Evolutionary conservation across 2,888 invertebrate genomes (phyloP).

Genomic region (Apeira syringaria): DNA sequence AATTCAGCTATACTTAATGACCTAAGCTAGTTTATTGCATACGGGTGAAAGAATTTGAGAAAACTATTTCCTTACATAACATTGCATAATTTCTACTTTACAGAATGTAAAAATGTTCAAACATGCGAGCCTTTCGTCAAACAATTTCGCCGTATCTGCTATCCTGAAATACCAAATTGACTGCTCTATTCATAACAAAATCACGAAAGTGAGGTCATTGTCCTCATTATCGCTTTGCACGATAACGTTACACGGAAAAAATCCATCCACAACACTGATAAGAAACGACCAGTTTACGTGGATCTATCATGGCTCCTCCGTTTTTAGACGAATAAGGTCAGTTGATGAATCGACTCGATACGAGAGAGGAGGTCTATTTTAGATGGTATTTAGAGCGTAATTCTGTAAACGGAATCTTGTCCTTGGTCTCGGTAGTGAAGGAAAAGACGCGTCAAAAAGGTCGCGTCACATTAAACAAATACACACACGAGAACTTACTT

Average conservation of each 20-base stretch:
- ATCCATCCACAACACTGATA: slow-evolving; percentile 64
- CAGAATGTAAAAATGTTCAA: slow-evolving; percentile 16
- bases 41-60: slow-evolving; percentile 9
- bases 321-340: slow-evolving; percentile 26
- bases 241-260: slow-evolving; percentile 77
- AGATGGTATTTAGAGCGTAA: slow-evolving; percentile 36
- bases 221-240: slow-evolving; percentile 68
- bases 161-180: slow-evolving; percentile 29
- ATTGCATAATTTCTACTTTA: slow-evolving; percentile 16
- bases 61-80: neutral
- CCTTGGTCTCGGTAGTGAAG: slow-evolving; percentile 45
- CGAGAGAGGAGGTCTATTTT: slow-evolving; percentile 43
- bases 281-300: slow-evolving; percentile 45
- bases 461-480: slow-evolving; percentile 42
- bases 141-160: slow-evolving; percentile 28
- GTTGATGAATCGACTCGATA: slow-evolving; percentile 30
- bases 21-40: slow-evolving; percentile 6
- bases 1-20: too few relatives aligned
- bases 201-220: slow-evolving; percentile 68
- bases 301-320: slow-evolving; percentile 40
- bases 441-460: slow-evolving; percentile 44
- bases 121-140: slow-evolving; percentile 12
- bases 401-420: slow-evolving; percentile 29
- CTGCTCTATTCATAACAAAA: slow-evolving; percentile 44
- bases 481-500: slow-evolving; percentile 36